Conservation (phyloP, 2,888 invertebrate species). For the Xestia ashworthii region DNA sequence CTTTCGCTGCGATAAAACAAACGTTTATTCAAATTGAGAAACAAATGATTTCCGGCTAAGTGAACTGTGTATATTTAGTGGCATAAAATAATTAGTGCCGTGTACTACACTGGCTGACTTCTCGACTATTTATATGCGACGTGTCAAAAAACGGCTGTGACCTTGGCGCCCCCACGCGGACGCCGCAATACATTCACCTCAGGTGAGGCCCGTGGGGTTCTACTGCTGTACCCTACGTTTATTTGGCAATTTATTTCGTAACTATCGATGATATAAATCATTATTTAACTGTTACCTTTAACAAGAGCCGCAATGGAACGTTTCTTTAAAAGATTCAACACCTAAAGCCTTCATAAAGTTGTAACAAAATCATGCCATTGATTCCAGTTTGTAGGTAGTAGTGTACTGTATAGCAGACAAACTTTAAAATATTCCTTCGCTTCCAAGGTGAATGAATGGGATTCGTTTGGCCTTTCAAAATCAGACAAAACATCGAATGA, state of each 20-base stretch:
- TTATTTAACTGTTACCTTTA: background rate
- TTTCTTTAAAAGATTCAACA: background rate
- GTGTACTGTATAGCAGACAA: slow-evolving; percentile 7
- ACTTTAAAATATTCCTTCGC: slow-evolving; percentile 25
- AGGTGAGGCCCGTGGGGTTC: slow-evolving; percentile 86
- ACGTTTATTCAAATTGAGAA: slow-evolving; percentile 83
- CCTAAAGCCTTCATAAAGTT: background rate
- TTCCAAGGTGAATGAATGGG: slow-evolving; percentile 52
- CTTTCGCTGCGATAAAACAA: slow-evolving; percentile 78
- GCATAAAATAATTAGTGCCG: slow-evolving; percentile 83
- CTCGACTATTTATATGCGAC: slow-evolving; percentile 85
- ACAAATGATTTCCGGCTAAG: slow-evolving; percentile 87
- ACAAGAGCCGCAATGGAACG: background rate
- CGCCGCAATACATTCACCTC: slow-evolving; percentile 88
- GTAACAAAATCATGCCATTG: slow-evolving; percentile 11
- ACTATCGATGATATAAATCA: slow-evolving; percentile 50
- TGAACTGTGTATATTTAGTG: slow-evolving; percentile 73
- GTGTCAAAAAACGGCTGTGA: slow-evolving; percentile 90
- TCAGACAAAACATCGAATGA: slow-evolving; percentile 39
- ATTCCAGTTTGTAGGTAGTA: slow-evolving; percentile 11
- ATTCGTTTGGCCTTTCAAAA: slow-evolving; percentile 52
- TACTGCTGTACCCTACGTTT: slow-evolving; percentile 67
- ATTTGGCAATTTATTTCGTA: slow-evolving; percentile 69
- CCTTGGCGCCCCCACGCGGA: slow-evolving; percentile 89
- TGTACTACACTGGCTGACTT: slow-evolving; percentile 76